These are phyloP conservation scores for Oncorhynchus kisutch DNA, from an alignment of 2,113 vertebrate species.

Conservation along the genomic window DNA sequence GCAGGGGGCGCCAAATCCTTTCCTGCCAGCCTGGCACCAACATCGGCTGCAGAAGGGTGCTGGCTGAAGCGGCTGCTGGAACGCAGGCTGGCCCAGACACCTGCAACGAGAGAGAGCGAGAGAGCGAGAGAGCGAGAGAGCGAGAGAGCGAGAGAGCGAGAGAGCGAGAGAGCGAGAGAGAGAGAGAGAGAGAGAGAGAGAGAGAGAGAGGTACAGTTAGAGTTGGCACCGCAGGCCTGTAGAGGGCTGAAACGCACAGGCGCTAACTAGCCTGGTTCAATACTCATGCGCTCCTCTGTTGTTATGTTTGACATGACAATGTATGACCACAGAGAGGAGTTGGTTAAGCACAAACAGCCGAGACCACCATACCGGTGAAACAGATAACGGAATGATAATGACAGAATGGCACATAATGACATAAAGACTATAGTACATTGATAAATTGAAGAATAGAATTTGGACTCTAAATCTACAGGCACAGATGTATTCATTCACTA, in stretches of 20 bases:
- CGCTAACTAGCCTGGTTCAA: not conserved
- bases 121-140: no score
- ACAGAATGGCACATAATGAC: not conserved
- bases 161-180: not conserved
- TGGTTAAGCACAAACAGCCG: not conserved
- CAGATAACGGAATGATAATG: not conserved
- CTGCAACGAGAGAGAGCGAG: not conserved
- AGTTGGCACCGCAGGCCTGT: not conserved
- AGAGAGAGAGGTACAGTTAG: not conserved
- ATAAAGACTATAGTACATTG: not conserved
- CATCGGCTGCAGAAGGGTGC: conserved; percentile 71
- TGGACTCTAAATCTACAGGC: no score
- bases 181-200: not conserved
- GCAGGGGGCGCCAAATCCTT: conserved; percentile 85
- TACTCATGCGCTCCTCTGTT: not conserved
- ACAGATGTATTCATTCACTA: not conserved
- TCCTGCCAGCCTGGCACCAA: conserved; percentile 85
- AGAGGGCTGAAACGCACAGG: not conserved
- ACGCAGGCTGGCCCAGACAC: conserved; percentile 94
- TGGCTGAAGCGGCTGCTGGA: conserved; percentile 89
- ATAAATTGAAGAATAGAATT: not conserved
- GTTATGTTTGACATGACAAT: no score
- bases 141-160: no score
- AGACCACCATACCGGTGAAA: not conserved
- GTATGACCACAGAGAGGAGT: not conserved